A percentile compares a stretch with the other conserved stretches of the same genome.
Evolutionary conservation across 2,888 invertebrate genomes (phyloP).

Genomic region (Barypeithes pellucidus): DNA sequence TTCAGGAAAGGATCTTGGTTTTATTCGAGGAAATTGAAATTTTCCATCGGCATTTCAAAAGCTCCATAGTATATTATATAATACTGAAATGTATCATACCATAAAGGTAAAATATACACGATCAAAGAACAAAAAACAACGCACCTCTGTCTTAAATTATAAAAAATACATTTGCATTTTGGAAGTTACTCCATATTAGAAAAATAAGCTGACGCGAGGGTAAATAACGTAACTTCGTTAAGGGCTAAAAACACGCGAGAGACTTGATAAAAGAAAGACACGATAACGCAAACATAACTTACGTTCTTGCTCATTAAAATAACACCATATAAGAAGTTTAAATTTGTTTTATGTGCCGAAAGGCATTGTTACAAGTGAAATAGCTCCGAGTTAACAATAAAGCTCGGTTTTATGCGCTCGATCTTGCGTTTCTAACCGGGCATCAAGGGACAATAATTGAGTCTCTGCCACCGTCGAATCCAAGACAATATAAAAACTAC

Average conservation of each 20-base stretch:
- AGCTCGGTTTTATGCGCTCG: conserved; percentile 12
- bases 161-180: too few relatives aligned
- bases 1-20: neutral
- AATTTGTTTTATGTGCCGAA: conserved; percentile 3
- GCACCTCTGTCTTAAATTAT: too few relatives aligned
- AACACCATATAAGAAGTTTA: conserved; percentile 1
- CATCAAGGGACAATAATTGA: conserved; percentile 17
- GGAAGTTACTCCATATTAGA: too few relatives aligned
- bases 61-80: neutral
- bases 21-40: neutral
- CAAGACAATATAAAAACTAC: neutral
- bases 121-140: too few relatives aligned
- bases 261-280: neutral
- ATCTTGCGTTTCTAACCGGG: conserved; percentile 8
- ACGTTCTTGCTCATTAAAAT: neutral
- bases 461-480: conserved; percentile 8
- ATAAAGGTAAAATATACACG: neutral
- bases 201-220: too few relatives aligned
- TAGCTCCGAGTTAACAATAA: conserved; percentile 7
- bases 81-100: neutral
- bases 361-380: conserved; percentile 18
- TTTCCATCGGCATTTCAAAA: neutral
- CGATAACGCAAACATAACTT: neutral
- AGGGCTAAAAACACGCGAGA: too few relatives aligned
- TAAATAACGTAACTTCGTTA: too few relatives aligned